These are phyloP conservation scores for Uropetala carovei DNA, from an alignment of 2,888 invertebrate species.

Conservation along the genomic window DNA sequence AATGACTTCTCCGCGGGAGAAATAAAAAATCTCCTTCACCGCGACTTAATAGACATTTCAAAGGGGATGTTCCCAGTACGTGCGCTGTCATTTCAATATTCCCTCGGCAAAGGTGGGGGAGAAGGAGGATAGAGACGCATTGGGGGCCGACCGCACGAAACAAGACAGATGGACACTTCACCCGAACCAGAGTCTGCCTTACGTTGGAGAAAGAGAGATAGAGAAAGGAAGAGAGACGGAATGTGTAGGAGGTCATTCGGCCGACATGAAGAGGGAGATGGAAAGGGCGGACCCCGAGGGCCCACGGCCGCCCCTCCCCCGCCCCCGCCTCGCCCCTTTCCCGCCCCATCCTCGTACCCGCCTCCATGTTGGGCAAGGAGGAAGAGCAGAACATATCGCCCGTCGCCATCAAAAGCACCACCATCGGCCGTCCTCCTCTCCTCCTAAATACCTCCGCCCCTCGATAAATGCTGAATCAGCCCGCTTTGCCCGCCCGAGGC, in stretches of 20 bases:
- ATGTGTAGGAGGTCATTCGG: background rate
- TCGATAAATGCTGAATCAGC: constrained; percentile 5
- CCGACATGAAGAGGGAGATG: background rate
- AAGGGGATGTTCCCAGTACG: background rate
- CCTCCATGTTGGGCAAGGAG: no score
- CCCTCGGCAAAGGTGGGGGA: background rate
- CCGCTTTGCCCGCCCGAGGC: background rate
- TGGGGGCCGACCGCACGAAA: background rate
- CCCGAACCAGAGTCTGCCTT: background rate
- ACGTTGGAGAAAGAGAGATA: background rate
- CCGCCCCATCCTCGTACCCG: no score
- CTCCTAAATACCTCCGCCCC: background rate
- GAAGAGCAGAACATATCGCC: no score
- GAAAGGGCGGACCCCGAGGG: background rate
- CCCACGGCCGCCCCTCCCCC: background rate
- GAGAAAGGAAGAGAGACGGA: background rate
- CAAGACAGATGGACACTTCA: background rate
- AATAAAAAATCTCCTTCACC: no score
- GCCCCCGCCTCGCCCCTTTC: background rate
- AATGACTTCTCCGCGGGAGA: no score
- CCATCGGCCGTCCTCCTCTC: background rate
- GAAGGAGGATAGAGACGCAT: background rate
- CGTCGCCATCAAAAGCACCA: background rate
- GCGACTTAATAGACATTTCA: background rate
- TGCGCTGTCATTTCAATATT: constrained; percentile 7